Conservation (phyloP, 1,140 invertebrate species). For the Lucilia sericata region DNA sequence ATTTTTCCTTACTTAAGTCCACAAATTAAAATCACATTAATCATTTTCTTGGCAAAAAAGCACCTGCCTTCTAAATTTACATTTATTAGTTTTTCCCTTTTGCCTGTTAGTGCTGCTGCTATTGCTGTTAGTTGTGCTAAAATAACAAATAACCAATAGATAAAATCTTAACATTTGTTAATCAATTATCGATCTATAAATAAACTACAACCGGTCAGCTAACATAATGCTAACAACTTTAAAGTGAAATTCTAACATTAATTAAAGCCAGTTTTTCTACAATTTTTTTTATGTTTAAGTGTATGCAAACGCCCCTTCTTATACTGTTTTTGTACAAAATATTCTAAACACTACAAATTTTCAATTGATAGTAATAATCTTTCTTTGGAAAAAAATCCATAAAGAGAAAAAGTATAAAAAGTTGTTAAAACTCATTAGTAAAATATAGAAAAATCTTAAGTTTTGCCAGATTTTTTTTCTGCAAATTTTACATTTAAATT, state of each 20-base stretch:
- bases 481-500: background rate
- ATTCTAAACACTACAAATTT: conserved; percentile 4
- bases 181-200: conserved; percentile 21
- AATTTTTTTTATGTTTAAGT: background rate
- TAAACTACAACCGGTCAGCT: background rate
- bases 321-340: background rate
- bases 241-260: conserved; percentile 5
- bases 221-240: background rate
- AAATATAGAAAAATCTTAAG: background rate
- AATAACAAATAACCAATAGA: conserved; percentile 14
- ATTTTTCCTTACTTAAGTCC: background rate
- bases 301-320: background rate
- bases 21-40: conserved; percentile 1
- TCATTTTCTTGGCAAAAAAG: background rate
- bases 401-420: too few relatives aligned
- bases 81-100: background rate
- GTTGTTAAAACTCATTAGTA: conserved; percentile 8
- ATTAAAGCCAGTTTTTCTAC: conserved; percentile 4
- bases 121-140: background rate
- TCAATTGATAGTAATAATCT: background rate
- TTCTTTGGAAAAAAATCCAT: background rate
- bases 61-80: background rate
- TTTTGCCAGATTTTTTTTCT: background rate
- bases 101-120: background rate
- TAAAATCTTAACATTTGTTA: conserved; percentile 17